Conservation (phyloP, 2,113 vertebrate species). For the Eudyptes chrysolophus region DNA sequence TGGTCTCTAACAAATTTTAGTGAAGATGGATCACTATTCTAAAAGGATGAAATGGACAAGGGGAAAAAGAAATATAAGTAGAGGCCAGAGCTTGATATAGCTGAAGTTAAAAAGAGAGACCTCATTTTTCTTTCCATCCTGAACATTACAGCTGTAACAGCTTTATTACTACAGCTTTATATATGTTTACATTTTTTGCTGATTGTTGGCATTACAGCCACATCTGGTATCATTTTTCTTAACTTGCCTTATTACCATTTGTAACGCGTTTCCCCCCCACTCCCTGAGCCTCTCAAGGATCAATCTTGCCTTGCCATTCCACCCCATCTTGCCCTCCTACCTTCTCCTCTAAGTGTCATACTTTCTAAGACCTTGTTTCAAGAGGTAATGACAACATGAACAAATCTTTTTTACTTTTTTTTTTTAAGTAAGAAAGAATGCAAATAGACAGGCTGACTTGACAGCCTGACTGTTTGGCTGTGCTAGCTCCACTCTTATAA, state of each 20-base stretch:
- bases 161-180: conserved; percentile 56
- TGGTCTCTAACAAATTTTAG: conserved; percentile 41
- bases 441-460: background rate
- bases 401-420: background rate
- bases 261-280: conserved; percentile 39
- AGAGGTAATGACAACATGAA: conserved; percentile 24
- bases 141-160: conserved; percentile 63
- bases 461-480: background rate
- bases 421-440: background rate
- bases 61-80: conserved; percentile 53
- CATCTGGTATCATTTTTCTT: conserved; percentile 74
- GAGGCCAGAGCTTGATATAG: conserved; percentile 39
- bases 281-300: conserved; percentile 58
- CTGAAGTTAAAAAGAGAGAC: conserved; percentile 34
- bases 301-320: conserved; percentile 45
- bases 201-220: conserved; percentile 63
- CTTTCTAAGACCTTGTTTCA: background rate
- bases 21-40: conserved; percentile 65
- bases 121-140: conserved; percentile 39
- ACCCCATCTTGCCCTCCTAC: background rate
- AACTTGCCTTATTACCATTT: conserved; percentile 68
- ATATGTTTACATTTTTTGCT: conserved; percentile 68
- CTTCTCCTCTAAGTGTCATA: background rate
- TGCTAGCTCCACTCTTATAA: background rate
- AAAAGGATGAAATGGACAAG: conserved; percentile 53